phyloP scores from a whole-genome alignment of 2,888 invertebrate genomes.

The Agrotis clavis region DNA sequence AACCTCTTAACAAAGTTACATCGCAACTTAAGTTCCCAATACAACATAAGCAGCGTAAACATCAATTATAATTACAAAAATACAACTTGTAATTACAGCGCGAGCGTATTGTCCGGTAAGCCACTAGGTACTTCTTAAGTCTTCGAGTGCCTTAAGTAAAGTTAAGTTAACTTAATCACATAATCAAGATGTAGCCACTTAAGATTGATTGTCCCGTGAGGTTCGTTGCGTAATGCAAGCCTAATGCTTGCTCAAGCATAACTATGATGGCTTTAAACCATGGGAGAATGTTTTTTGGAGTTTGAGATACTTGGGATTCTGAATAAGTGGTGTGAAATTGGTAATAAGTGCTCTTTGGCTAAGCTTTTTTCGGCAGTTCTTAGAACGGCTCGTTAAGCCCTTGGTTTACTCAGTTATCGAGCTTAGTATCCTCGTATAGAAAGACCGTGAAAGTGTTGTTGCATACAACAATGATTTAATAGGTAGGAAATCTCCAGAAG shows the following conservation, averaged over 20 bases:
- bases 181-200: conserved; percentile 80
- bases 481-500: too few species aligned
- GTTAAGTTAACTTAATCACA: conserved; percentile 81
- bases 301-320: conserved; percentile 16
- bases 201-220: conserved; percentile 78
- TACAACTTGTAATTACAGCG: conserved; percentile 59
- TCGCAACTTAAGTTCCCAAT: conserved; percentile 42
- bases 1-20: conserved; percentile 44
- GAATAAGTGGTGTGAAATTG: conserved; percentile 44
- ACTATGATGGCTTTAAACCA: conserved; percentile 54
- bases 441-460: too few species aligned
- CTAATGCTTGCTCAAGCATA: conserved; percentile 62
- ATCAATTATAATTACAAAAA: conserved; percentile 67
- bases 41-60: conserved; percentile 56
- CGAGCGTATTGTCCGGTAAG: conserved; percentile 51
- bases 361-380: conserved; percentile 16
- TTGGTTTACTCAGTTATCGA: not conserved
- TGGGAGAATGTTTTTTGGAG: conserved; percentile 46
- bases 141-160: conserved; percentile 56
- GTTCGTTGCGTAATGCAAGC: conserved; percentile 73
- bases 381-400: conserved; percentile 22
- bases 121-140: conserved; percentile 54
- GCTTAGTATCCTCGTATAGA: too few species aligned
- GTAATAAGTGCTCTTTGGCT: conserved; percentile 25
- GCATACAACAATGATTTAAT: too few species aligned